Base-by-base conservation (phyloP, 1,140 invertebrate species). In the Drosophila athabasca region DNA sequence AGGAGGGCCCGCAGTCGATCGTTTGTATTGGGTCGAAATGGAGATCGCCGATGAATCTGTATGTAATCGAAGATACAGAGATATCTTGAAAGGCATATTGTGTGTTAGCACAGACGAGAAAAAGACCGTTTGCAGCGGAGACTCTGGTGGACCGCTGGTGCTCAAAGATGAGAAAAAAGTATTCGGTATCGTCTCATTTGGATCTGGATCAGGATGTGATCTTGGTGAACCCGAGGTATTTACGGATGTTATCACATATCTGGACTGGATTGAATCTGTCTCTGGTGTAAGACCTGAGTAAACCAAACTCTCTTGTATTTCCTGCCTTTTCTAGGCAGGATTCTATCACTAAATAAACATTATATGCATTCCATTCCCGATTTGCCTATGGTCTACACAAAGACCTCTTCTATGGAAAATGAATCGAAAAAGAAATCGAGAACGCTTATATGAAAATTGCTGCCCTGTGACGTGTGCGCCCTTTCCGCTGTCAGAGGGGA, bases 401-500 rank as follows among this genome's bases (percentile, higher is more conserved):
- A 7, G 6, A 35, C 51, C 17, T 26, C 22, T 9, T 13, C 7
- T 8, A 46, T 43, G n/a, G 13, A 57, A 39, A 22, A 31, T 31
- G 41, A 49, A 43, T 49, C 17, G 8, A 55, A 48, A 53, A 74
- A 39, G 35, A 75, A 59, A 66, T 74, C 26, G 59, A 11, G 53
- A 66, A 65, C 62, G 60, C 53, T 54, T 74, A 67, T 76, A 75
- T 75, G 54, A 67, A 76, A 76, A 76, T 75, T 76, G 71, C 62
- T 50, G 62, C 43, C 72, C 62, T 60, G 70, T 76, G 74, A 82
- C 78, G 83, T 87, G 82, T 85, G 78, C 83, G 78, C 82, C 87
- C 87, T 85, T 85, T 85, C 81, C 81, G 68, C 62, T 74, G 68
- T 49, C 57, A 59, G 29, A 66, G 62, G 62, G 19, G 52, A 7